Base-by-base conservation (phyloP, 2,797 vertebrate species). In the Lates japonicus region DNA sequence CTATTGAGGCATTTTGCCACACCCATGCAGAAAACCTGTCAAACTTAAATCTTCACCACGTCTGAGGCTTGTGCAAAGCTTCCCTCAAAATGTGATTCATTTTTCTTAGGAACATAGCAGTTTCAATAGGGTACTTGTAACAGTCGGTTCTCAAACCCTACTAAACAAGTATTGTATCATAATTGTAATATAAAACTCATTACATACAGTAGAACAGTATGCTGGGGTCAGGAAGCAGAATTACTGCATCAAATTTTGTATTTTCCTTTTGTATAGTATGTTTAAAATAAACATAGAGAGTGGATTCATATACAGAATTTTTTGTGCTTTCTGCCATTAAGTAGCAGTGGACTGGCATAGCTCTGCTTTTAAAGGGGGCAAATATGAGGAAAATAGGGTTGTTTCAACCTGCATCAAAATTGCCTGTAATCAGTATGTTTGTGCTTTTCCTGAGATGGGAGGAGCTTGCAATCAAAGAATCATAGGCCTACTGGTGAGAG, bases 381-480 rank as follows among this genome's bases (percentile, higher is more conserved):
- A 10, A n/a, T 25, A 33, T 13, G 17, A 46, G 54, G 31, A 20
- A 42, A 59, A 77, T 22, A 37, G 6, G 35, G 20, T 14, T 29
- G 2, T 57, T 19, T 62, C 35, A 44, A 46, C 41, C 54, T 59
- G 35, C 37, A 57, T 51, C 25, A 10, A 51, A 74, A 77, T 17
- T 19, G 48, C 57, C 67, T 66, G 74, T 64, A 84, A 78, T 80
- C 69, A 80, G 22, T 48, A 22, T n/a, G 46, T 70, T 57, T 68
- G 61, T 64, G 37, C 55, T 69, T 51, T 80, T 39, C 49, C 54
- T 37, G 29, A 20, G 41, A 37, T 11, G 7, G 52, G 64, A 80
- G 55, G 55, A 67, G 37, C 48, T 69, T 2, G 3, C 72, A 75
- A 82, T 87, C 75, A 72, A 46, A 46, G n/a, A 39, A 63, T 73